Conservation (phyloP, 2,888 invertebrate species). For the Apamea crenata region DNA sequence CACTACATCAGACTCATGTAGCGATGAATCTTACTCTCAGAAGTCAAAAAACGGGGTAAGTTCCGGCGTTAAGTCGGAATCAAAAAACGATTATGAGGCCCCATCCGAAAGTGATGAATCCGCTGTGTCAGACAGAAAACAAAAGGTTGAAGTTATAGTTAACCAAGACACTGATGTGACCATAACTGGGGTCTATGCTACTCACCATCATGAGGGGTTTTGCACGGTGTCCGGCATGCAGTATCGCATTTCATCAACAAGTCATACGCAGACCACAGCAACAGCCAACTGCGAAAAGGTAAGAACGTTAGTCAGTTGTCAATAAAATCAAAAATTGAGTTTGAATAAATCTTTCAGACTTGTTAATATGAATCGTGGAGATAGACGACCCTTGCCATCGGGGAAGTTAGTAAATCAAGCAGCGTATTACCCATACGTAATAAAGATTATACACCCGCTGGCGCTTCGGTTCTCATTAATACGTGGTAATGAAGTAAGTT, state of each 20-base stretch:
- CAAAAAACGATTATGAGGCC: slow-evolving; percentile 84
- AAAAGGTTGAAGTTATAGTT: slow-evolving; percentile 94
- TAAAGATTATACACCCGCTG: slow-evolving; percentile 78
- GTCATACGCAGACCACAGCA: slow-evolving; percentile 96
- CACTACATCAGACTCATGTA: slow-evolving; percentile 90
- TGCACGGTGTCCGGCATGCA: slow-evolving; percentile 96
- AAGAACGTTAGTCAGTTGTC: slow-evolving; percentile 69
- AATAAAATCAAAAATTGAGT: slow-evolving; percentile 10
- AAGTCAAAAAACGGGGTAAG: slow-evolving; percentile 88
- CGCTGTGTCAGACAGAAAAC: slow-evolving; percentile 82
- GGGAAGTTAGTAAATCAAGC: slow-evolving; percentile 76
- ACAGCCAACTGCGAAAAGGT: slow-evolving; percentile 94
- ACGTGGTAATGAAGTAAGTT: slow-evolving; percentile 88
- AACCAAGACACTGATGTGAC: slow-evolving; percentile 97
- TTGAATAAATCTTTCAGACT: slow-evolving; percentile 42
- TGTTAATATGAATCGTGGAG: slow-evolving; percentile 44
- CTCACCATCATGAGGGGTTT: slow-evolving; percentile 95
- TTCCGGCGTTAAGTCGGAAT: slow-evolving; percentile 90
- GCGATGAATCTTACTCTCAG: slow-evolving; percentile 88
- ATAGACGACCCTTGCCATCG: slow-evolving; percentile 48
- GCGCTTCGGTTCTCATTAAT: slow-evolving; percentile 85
- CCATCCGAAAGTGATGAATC: slow-evolving; percentile 85
- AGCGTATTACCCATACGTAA: slow-evolving; percentile 75
- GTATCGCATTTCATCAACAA: slow-evolving; percentile 96
- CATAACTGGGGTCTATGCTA: slow-evolving; percentile 96